Evolutionary conservation across 2,888 invertebrate species (phyloP).

Genomic region (Griposia aprilina): DNA sequence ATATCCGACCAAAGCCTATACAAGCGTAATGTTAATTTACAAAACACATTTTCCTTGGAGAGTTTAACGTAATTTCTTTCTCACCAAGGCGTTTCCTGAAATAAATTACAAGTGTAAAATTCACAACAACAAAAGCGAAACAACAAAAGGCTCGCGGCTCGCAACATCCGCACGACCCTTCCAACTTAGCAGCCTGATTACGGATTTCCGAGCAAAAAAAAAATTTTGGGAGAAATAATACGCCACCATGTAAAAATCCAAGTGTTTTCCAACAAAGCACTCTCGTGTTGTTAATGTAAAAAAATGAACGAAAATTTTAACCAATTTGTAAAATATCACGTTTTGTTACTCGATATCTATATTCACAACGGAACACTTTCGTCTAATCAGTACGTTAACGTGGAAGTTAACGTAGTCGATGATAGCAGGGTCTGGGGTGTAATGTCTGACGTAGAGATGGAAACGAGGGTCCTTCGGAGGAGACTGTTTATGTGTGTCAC

Average conservation of each 20-base stretch:
- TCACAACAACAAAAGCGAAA: slow-evolving; percentile 90
- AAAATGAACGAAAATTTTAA: slow-evolving; percentile 62
- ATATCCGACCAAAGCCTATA: slow-evolving; percentile 78
- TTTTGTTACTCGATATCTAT: slow-evolving; percentile 68
- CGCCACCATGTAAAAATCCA: slow-evolving; percentile 76
- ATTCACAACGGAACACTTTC: slow-evolving; percentile 81
- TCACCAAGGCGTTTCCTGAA: slow-evolving; percentile 90
- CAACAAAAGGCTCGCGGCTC: slow-evolving; percentile 90
- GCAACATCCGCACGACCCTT: slow-evolving; percentile 90
- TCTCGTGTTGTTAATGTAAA: slow-evolving; percentile 72
- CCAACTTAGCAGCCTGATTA: slow-evolving; percentile 90
- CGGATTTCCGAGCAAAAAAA: slow-evolving; percentile 89
- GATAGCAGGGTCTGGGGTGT: slow-evolving; percentile 84
- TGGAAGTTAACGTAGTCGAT: slow-evolving; percentile 86
- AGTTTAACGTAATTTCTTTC: slow-evolving; percentile 90
- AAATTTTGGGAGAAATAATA: slow-evolving; percentile 86
- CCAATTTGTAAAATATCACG: slow-evolving; percentile 49
- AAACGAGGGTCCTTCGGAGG: slow-evolving; percentile 83
- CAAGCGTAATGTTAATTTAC: slow-evolving; percentile 86
- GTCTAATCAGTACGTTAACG: slow-evolving; percentile 79
- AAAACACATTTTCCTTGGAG: slow-evolving; percentile 89
- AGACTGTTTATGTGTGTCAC: slow-evolving; percentile 53
- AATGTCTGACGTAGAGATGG: slow-evolving; percentile 84
- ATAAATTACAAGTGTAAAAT: slow-evolving; percentile 91
- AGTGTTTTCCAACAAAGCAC: slow-evolving; percentile 80